Evolutionary conservation across 2,888 invertebrate species (phyloP), one percentile per base, ranked within the genome.

Genomic region (Oscheius sp.): DNA sequence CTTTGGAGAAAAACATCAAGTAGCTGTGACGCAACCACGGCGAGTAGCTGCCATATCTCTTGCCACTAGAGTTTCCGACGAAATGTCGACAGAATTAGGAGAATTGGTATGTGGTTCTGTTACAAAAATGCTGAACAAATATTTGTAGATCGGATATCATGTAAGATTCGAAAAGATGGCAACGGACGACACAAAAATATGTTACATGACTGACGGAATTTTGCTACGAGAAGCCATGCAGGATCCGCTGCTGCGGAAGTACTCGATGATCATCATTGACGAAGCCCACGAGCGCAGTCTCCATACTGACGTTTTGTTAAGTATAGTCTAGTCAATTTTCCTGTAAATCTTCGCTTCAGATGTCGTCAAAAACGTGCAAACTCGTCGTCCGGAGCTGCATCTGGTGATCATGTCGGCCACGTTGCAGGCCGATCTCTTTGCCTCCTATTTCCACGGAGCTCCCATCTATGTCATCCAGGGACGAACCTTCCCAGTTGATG

Each of bases 121-220:
- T 47, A 9, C 55, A 11, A 33, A 21, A 65, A 42, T 74, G 50
- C 42, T 47, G 13, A 65, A 47, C 42, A 10, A 13, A 53, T 29
- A 47, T 13, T 71, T 78, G 58, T 66, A 87, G 65, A 94, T 95
- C 4, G 97, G 97, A 0, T 96, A 96, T 89, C 93, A 94, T 0
- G 96, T 97, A 70, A 93, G 92, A 57, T 92, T 92, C 89, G 92
- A 92, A 77, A 90, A 91, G 75, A 77, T 60, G 35, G 75, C 77
- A 9, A 86, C 89, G 47, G 89, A 84, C 48, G 78, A 78, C 29
- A 91, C 91, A 1, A 86, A 86, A 79, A 87, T 92, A 21, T 90
- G 90, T 94, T 98, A 94, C 86, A 93, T 98, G 93, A 98, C 98
- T 0, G 98, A 99, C 91, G 98, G 98, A 0, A 94, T 97, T 76